phyloP scores from a whole-genome alignment of 2,888 invertebrate species.

The Cantharis flavilabris region DNA sequence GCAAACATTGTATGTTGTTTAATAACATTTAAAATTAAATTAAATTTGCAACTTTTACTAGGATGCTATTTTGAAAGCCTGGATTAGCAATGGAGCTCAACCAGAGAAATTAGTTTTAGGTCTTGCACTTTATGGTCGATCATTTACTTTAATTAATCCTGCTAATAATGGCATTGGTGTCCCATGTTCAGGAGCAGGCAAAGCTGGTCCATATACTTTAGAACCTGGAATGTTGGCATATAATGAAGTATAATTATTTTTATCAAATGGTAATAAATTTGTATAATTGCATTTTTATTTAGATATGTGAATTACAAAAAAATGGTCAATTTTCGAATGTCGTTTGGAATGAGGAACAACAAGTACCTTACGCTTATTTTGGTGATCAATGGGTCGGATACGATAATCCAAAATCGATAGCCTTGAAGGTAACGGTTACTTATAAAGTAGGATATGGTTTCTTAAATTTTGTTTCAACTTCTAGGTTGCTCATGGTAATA shows the following conservation, averaged over 20 bases:
- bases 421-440: conserved; percentile 46
- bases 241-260: conserved; percentile 65
- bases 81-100: conserved; percentile 62
- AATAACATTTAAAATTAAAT: neutral
- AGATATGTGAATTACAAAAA: conserved; percentile 45
- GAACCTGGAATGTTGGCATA: conserved; percentile 71
- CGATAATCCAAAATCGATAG: conserved; percentile 51
- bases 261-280: neutral
- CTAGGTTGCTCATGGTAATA: conserved; percentile 48
- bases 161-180: conserved; percentile 60
- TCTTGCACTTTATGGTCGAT: conserved; percentile 71
- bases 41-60: conserved; percentile 35
- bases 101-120: conserved; percentile 71
- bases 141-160: conserved; percentile 63
- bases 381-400: conserved; percentile 54
- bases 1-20: conserved; percentile 57
- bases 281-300: conserved; percentile 8
- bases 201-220: conserved; percentile 66
- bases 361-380: conserved; percentile 54
- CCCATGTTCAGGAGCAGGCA: conserved; percentile 61
- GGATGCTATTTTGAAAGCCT: conserved; percentile 58
- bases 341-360: conserved; percentile 49
- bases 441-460: neutral
- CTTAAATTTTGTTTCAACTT: conserved; percentile 55
- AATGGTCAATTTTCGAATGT: conserved; percentile 39